Conservation (phyloP, 2,113 vertebrate species). For the Semnopithecus entellus region DNA sequence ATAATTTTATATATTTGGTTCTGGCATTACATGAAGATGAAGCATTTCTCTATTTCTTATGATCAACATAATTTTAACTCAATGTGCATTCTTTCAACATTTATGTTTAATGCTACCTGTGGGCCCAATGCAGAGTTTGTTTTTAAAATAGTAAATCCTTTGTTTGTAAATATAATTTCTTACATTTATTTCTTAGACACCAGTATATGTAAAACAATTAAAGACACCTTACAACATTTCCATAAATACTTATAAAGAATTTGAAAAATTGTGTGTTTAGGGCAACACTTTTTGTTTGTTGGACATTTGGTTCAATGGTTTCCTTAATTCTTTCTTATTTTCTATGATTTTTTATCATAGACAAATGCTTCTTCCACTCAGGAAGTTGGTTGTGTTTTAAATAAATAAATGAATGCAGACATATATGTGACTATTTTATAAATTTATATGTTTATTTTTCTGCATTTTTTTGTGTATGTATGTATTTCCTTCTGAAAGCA, state of each 20-base stretch:
- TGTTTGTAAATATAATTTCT: slow-evolving; percentile 18
- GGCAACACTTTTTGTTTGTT: slow-evolving; percentile 2
- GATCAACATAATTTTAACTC: background rate
- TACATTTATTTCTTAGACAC: background rate
- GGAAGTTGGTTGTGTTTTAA: background rate
- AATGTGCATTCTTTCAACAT: background rate
- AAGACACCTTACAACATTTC: background rate
- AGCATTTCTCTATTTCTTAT: background rate
- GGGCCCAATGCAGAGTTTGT: background rate
- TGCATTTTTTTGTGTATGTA: background rate
- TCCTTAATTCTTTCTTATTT: background rate
- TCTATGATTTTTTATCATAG: slow-evolving; percentile 27
- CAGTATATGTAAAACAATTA: background rate
- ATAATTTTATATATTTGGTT: background rate
- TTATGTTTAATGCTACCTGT: background rate
- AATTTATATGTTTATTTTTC: background rate
- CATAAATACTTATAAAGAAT: background rate
- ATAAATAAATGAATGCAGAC: background rate
- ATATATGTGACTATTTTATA: background rate
- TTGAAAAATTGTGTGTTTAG: background rate
- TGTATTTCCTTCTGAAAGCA: slow-evolving; percentile 10
- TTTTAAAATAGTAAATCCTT: slow-evolving; percentile 15
- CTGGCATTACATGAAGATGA: slow-evolving; percentile 11
- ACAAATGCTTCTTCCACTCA: background rate
- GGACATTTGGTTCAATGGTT: background rate